Base-by-base conservation (phyloP, 2,888 invertebrate species). In the Amaurobius ferox region DNA sequence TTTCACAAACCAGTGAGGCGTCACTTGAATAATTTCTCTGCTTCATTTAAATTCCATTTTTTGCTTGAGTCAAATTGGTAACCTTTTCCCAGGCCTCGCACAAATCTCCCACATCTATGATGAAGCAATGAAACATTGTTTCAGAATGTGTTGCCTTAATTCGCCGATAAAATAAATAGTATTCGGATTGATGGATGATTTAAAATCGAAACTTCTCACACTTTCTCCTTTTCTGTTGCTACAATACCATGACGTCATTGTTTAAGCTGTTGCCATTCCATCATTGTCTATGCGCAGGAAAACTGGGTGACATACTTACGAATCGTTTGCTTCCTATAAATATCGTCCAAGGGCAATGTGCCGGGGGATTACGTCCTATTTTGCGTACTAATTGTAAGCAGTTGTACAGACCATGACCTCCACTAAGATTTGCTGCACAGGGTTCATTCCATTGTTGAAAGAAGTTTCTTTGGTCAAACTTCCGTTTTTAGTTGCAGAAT, bases 321-420 rank as follows among this genome's bases (percentile, higher is more conserved):
- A 86, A 68, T 67, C 64, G 13, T 26, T 48, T 29, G 70, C 77
- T 83, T 86, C 73, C 85, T 86, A 86, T 86, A 73, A 86, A 86
- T 86, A 86, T 62, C 73, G 40, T 86, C 68, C 78, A 86, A 86
- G 85, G 85, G 85, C 85, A 86, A 79, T 79, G 85, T n/a, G 78
- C 85, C 79, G 29, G 66, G 29, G 28, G 44, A 64, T 81, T 81
- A 76, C 70, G 76, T 76, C 62, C 81, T 62, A 77, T 83, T 83
- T 83, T 77, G 55, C 23, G 55, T 23, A 19, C 23, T 5, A 23
- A 55, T 55, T 6, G 23, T 55, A 3, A 55, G 5, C 9, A 23
- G 55, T 55, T n/a, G 6, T 1, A 55, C 23, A 23, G 16, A 23
- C 55, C 55, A 2, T 55, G 55, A 55, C 55, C 55, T 55, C 16